Evolutionary conservation across 2,113 vertebrate species (phyloP).

Genomic region (Pogonocichla stellata): DNA sequence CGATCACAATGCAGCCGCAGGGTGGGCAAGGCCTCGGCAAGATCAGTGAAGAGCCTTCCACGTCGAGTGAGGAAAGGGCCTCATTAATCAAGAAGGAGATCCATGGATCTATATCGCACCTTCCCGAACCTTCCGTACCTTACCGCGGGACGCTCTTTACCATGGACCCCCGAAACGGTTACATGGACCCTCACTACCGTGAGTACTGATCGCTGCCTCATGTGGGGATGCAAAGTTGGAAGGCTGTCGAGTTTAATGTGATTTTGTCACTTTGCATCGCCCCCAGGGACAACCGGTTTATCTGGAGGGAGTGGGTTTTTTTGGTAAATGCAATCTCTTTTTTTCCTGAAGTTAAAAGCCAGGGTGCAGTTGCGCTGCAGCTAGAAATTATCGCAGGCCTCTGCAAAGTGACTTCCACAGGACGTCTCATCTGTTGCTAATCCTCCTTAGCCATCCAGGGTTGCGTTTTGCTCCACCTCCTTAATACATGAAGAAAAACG

Average conservation of each 20-base stretch:
- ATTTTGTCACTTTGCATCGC: neutral
- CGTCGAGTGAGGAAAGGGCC: conserved; percentile 92
- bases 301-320: neutral
- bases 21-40: conserved; percentile 79
- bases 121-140: conserved; percentile 88
- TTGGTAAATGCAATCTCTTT: neutral
- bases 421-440: conserved; percentile 40
- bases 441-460: neutral
- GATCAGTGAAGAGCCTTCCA: conserved; percentile 92
- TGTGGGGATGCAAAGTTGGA: neutral
- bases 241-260: neutral
- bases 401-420: neutral
- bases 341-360: neutral
- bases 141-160: conserved; percentile 91
- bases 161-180: conserved; percentile 94
- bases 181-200: conserved; percentile 95
- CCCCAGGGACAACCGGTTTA: neutral
- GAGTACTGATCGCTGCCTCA: conserved; percentile 61
- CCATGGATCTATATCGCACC: conserved; percentile 88
- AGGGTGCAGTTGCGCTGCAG: neutral
- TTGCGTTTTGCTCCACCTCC: conserved; percentile 18
- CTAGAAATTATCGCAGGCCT: neutral
- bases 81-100: conserved; percentile 96
- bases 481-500: neutral
- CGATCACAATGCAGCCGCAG: conserved; percentile 86